These are phyloP conservation scores for Calyptomena viridis DNA, from an alignment of 2,113 vertebrate species.

Conservation along the genomic window DNA sequence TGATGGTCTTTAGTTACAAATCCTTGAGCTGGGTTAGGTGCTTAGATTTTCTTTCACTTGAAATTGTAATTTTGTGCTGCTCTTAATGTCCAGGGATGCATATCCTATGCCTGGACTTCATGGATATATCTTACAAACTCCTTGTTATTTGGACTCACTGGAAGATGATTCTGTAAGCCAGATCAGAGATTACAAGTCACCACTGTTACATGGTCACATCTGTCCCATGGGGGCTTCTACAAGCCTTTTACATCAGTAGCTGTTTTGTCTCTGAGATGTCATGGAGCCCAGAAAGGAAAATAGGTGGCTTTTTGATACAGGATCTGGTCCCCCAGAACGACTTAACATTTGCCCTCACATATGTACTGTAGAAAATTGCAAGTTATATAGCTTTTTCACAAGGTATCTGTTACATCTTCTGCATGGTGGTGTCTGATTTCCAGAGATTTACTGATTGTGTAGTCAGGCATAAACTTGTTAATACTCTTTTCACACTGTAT, in stretches of 20 bases:
- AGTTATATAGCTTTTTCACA: not conserved
- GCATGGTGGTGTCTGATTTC: not conserved
- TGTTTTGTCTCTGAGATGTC: not conserved
- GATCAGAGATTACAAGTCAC: not conserved
- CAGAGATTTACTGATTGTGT: not conserved
- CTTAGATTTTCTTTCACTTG: not conserved
- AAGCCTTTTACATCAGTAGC: not conserved
- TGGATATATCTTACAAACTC: not conserved
- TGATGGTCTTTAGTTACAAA: not conserved
- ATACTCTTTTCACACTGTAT: not conserved
- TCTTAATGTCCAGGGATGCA: not conserved
- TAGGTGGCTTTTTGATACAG: not conserved
- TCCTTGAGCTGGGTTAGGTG: not conserved
- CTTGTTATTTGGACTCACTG: not conserved
- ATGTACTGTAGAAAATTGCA: not conserved
- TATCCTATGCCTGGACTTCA: not conserved
- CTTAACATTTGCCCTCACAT: not conserved
- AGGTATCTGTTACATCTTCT: not conserved
- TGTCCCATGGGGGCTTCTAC: not conserved
- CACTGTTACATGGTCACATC: not conserved
- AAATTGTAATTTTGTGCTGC: not conserved
- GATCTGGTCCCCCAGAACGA: not conserved
- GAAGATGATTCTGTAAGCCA: not conserved
- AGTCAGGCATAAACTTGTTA: not conserved
- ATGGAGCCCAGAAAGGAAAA: not conserved